Evolutionary conservation across 2,113 vertebrate genomes (phyloP).

Genomic region (Mohoua ochrocephala): DNA sequence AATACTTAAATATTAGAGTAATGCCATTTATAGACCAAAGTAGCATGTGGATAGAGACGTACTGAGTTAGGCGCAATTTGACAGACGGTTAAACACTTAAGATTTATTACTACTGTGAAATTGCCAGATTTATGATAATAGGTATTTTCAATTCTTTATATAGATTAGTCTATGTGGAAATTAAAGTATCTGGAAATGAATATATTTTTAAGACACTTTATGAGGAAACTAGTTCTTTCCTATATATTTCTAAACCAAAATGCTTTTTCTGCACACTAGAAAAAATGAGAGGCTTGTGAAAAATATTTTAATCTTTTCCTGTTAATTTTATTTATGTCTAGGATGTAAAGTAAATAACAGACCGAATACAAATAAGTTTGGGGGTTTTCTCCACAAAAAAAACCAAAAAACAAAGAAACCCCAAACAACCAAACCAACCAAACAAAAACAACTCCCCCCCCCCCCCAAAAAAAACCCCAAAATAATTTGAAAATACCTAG

Average conservation of each 20-base stretch:
- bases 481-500: background rate
- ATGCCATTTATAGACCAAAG: conserved; percentile 5
- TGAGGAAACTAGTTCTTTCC: background rate
- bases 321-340: background rate
- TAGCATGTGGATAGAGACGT: background rate
- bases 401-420: background rate
- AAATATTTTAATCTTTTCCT: background rate
- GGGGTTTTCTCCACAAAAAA: rapidly evolving
- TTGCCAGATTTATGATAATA: background rate
- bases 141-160: background rate
- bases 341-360: background rate
- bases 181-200: background rate
- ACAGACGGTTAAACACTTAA: background rate
- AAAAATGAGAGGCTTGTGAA: background rate
- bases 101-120: conserved; percentile 22
- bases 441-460: background rate
- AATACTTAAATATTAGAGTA: background rate
- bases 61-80: background rate
- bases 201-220: background rate
- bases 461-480: no score
- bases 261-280: background rate
- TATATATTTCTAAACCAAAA: background rate
- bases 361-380: background rate
- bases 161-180: background rate
- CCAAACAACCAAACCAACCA: background rate